Percentiles rank a stretch among this genome's conserved stretches.
Evolutionary conservation across 2,113 vertebrate species (phyloP).

Genomic region (Phyllostomus hastatus): DNA sequence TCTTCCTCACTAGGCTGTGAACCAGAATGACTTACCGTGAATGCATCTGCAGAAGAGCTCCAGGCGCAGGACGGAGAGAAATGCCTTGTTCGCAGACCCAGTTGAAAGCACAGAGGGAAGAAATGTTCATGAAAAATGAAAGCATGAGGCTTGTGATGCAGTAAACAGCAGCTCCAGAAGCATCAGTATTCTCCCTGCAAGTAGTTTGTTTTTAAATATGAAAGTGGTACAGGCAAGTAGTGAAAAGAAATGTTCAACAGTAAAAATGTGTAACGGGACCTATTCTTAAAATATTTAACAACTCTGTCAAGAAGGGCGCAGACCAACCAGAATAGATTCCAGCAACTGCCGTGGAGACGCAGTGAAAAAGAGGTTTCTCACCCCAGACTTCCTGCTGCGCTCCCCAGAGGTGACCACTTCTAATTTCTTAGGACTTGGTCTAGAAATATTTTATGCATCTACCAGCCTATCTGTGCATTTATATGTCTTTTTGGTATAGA

Average conservation of each 20-base stretch:
- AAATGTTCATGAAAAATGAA: not conserved
- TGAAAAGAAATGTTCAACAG: not conserved
- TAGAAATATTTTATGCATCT: not conserved
- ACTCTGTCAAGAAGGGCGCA: not conserved
- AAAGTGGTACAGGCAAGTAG: not conserved
- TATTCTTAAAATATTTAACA: not conserved
- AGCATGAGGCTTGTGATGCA: not conserved
- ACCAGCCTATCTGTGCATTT: not conserved
- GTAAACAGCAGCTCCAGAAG: not conserved
- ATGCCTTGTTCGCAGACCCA: not conserved
- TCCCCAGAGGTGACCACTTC: not conserved
- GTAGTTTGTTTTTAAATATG: slow-evolving; percentile 23
- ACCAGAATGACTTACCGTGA: slow-evolving; percentile 38
- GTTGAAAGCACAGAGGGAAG: not conserved
- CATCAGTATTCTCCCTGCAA: not conserved
- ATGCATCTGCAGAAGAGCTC: slow-evolving; percentile 26
- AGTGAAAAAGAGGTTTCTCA: not conserved
- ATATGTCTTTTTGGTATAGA: not conserved
- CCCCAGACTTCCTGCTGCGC: not conserved
- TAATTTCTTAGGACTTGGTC: not conserved
- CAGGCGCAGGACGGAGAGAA: slow-evolving; percentile 17
- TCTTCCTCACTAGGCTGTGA: slow-evolving; percentile 60
- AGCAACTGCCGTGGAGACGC: not conserved
- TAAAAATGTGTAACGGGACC: not conserved
- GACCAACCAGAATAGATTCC: not conserved